phyloP scores from a whole-genome alignment of 2,113 vertebrate species.

The Nannobrachium achirus region DNA sequence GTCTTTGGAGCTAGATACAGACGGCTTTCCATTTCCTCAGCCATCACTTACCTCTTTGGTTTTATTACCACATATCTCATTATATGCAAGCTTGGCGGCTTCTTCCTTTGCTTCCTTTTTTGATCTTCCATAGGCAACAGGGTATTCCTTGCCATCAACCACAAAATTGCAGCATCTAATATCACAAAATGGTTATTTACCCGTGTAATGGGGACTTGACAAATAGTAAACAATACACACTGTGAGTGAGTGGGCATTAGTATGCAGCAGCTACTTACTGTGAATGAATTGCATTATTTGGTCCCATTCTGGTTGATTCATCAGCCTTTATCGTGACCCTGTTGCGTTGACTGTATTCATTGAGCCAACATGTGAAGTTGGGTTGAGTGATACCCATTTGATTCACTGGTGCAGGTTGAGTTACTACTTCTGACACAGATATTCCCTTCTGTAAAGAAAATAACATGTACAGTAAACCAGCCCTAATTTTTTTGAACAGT shows the following conservation, averaged over 20 bases:
- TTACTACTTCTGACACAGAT: background rate
- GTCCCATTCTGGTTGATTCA: constrained; percentile 24
- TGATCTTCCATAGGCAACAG: constrained; percentile 50
- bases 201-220: background rate
- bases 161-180: constrained; percentile 53
- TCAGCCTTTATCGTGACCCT: background rate
- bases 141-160: constrained; percentile 56
- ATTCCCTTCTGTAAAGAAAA: constrained; percentile 39
- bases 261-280: constrained; percentile 44
- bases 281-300: background rate
- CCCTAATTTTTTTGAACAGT: background rate
- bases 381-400: constrained; percentile 2
- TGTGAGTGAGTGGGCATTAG: background rate
- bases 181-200: background rate
- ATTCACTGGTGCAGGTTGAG: background rate
- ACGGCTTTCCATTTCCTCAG: too few species aligned
- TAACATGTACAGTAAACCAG: background rate
- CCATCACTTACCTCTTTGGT: constrained; percentile 39
- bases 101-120: constrained; percentile 74
- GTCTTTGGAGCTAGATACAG: too few species aligned
- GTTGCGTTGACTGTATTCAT: constrained; percentile 66
- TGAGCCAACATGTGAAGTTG: constrained; percentile 71
- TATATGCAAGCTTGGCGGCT: constrained; percentile 65
- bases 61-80: constrained; percentile 20
- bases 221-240: background rate